These are phyloP conservation scores for Cepaea nemoralis DNA, from an alignment of 1,140 invertebrate species.

Conservation along the genomic window DNA sequence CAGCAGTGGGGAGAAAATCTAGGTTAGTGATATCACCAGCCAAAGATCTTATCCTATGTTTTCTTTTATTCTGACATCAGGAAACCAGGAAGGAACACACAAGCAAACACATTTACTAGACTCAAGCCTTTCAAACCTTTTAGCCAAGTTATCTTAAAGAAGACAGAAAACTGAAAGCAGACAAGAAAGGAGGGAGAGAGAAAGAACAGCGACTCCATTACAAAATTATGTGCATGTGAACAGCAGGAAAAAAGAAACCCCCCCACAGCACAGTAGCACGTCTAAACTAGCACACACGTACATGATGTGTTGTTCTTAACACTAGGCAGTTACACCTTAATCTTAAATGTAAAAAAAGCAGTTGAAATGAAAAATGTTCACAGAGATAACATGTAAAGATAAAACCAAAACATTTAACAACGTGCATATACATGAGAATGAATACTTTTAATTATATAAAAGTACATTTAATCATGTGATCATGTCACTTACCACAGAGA, in stretches of 20 bases:
- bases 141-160: neutral
- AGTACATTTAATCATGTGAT: no score
- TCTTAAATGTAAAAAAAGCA: neutral
- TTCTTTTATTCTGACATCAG: neutral
- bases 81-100: neutral
- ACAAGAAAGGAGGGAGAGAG: neutral
- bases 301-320: conserved; percentile 1
- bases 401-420: no score
- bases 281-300: neutral
- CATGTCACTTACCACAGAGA: no score
- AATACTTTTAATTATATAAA: no score
- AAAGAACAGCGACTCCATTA: neutral
- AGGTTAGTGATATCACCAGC: conserved; percentile 20
- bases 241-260: neutral
- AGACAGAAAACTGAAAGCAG: neutral
- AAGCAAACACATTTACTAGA: neutral
- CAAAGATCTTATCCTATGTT: neutral
- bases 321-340: neutral
- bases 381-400: no score
- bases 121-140: neutral
- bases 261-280: neutral
- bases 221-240: neutral
- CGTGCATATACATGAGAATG: no score
- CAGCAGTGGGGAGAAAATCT: conserved; percentile 34
- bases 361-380: neutral